Evolutionary conservation across 2,113 vertebrate genomes (phyloP).

Genomic region (Oryzias melastigma): DNA sequence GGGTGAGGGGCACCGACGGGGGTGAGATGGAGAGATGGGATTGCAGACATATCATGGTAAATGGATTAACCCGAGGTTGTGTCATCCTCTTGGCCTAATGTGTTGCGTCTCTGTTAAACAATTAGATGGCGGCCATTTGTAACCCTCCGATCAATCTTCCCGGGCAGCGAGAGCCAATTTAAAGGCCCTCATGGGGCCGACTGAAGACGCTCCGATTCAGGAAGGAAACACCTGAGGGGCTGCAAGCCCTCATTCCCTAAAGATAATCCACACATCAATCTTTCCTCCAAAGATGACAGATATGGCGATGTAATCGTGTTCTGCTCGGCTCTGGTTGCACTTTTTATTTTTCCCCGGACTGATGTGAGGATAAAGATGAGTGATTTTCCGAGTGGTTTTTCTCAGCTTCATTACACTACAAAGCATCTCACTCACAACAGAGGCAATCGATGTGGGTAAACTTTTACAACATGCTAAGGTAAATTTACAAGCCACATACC

Average conservation of each 20-base stretch:
- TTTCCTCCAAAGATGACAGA: constrained; percentile 71
- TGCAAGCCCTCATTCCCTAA: constrained; percentile 43
- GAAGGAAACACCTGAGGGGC: constrained; percentile 59
- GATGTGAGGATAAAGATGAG: constrained; percentile 75
- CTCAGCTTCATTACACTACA: constrained; percentile 19
- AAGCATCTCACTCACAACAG: constrained; percentile 2
- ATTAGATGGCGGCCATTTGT: constrained; percentile 73
- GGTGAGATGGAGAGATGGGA: constrained; percentile 57
- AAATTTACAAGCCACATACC: constrained; percentile 4
- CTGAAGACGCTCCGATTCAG: constrained; percentile 47
- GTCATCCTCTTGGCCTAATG: constrained; percentile 80
- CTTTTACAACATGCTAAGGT: constrained; percentile 12
- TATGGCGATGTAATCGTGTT: constrained; percentile 74
- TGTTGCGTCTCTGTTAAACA: constrained; percentile 80
- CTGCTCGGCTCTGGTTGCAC: constrained; percentile 58
- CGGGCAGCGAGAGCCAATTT: constrained; percentile 75
- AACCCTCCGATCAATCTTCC: constrained; percentile 81
- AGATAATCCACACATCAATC: constrained; percentile 62
- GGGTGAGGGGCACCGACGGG: constrained; percentile 19
- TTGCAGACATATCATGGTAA: constrained; percentile 69
- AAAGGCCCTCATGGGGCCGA: constrained; percentile 63
- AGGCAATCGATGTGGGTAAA: constrained; percentile 21
- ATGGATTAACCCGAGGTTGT: constrained; percentile 74
- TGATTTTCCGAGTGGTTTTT: constrained; percentile 50
- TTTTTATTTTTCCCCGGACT: constrained; percentile 56